phyloP scores from a whole-genome alignment of 2,113 vertebrate species.

The Antechinus stuartii region DNA sequence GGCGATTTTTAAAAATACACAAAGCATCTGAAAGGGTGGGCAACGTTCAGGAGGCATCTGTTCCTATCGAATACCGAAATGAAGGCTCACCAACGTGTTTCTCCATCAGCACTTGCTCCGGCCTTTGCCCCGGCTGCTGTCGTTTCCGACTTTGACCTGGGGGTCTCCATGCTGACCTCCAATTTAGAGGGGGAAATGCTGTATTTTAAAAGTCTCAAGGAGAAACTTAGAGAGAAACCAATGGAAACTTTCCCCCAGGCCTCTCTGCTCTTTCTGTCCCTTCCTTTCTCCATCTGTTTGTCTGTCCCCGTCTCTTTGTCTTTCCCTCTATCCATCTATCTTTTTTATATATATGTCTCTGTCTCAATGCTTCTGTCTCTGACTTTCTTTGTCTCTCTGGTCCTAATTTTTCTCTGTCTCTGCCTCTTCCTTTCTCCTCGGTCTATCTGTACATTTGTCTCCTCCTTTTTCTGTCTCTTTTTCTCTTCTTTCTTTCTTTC shows the following conservation, averaged over 20 bases:
- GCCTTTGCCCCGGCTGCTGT: constrained; percentile 51
- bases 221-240: neutral
- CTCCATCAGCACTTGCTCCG: constrained; percentile 47
- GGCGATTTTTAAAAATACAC: constrained; percentile 45
- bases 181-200: neutral
- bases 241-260: neutral
- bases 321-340: neutral
- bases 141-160: constrained; percentile 19
- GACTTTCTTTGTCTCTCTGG: neutral
- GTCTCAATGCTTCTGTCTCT: neutral
- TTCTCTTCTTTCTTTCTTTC: neutral
- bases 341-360: neutral
- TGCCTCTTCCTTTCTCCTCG: neutral
- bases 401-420: neutral
- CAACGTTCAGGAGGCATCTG: constrained; percentile 27
- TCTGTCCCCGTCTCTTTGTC: too few relatives aligned
- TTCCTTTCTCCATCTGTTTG: too few relatives aligned
- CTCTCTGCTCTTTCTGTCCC: neutral
- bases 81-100: constrained; percentile 53
- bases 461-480: neutral
- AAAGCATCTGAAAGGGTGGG: constrained; percentile 45
- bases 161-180: neutral
- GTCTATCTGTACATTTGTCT: neutral
- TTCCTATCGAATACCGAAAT: constrained; percentile 55
- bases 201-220: neutral